Conservation (phyloP, 2,797 vertebrate species). For the Ptychadena robeensis region DNA sequence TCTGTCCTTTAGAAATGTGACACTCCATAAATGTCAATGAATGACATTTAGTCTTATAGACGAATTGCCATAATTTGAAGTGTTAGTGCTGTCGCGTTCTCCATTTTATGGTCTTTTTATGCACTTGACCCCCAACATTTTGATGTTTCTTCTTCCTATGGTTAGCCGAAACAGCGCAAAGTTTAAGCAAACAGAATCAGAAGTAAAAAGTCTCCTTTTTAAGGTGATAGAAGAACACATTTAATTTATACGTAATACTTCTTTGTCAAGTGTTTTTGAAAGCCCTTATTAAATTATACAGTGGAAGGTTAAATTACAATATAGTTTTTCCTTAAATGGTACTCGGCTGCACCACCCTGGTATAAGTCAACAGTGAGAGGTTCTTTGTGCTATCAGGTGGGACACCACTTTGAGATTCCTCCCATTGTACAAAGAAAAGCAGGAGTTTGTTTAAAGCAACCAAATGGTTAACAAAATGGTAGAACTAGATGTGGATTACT, state of each 20-base stretch:
- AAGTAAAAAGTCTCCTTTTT: neutral
- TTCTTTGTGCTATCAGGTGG: too few relatives aligned
- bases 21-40: slow-evolving; percentile 42
- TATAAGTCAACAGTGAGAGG: too few relatives aligned
- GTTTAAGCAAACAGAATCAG: neutral
- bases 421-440: too few relatives aligned
- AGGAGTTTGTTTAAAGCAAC: too few relatives aligned
- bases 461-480: too few relatives aligned
- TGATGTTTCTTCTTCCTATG: slow-evolving; percentile 12
- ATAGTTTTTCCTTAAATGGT: neutral
- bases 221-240: neutral
- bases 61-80: slow-evolving; percentile 35
- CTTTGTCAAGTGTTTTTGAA: neutral
- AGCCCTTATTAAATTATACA: neutral
- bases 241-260: neutral
- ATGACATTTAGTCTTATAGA: slow-evolving; percentile 37
- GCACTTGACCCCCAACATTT: slow-evolving; percentile 12
- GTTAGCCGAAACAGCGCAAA: neutral
- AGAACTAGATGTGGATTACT: too few relatives aligned
- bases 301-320: too few relatives aligned
- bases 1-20: slow-evolving; percentile 40
- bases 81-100: neutral
- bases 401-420: too few relatives aligned
- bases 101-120: slow-evolving; percentile 7
- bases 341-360: too few relatives aligned